Conservation (phyloP, 92 coral and sea anemone species). For the Phenganax marumi region DNA sequence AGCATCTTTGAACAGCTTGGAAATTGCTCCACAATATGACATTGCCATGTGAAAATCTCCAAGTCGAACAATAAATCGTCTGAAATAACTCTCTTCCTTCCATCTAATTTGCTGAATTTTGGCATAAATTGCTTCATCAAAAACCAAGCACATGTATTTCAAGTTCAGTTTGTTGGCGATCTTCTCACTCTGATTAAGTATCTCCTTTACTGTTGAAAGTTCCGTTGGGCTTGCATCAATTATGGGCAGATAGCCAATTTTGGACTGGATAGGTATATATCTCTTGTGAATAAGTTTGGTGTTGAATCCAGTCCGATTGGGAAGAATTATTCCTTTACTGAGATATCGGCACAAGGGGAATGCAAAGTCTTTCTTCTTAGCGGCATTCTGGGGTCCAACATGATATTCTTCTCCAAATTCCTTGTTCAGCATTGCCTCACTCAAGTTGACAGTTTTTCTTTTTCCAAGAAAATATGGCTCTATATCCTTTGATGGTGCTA, state of each 20-base stretch:
- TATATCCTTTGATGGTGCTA: background rate
- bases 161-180: background rate
- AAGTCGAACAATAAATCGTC: conserved; percentile 56
- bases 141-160: conserved; percentile 47
- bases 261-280: conserved; percentile 6
- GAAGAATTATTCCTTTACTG: background rate
- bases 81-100: conserved; percentile 47
- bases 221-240: conserved; percentile 13
- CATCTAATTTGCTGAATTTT: conserved; percentile 61
- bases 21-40: conserved; percentile 65
- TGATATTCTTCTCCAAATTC: background rate
- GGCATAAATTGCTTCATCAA: conserved; percentile 58
- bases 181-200: background rate
- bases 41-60: conserved; percentile 68
- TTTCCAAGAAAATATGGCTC: no score
- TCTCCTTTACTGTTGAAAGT: conserved; percentile 1
- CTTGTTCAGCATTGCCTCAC: background rate
- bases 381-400: background rate
- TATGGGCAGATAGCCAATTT: conserved; percentile 1
- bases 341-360: background rate
- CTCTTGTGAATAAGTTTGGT: conserved; percentile 38
- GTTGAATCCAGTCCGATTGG: conserved; percentile 64
- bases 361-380: conserved; percentile 1
- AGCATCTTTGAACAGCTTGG: conserved; percentile 63
- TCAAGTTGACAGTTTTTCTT: background rate